Percentiles rank a stretch among this genome's conserved stretches.
phyloP scores from a whole-genome alignment of 1,140 invertebrate genomes.

The Anoplolepis gracilipes region DNA sequence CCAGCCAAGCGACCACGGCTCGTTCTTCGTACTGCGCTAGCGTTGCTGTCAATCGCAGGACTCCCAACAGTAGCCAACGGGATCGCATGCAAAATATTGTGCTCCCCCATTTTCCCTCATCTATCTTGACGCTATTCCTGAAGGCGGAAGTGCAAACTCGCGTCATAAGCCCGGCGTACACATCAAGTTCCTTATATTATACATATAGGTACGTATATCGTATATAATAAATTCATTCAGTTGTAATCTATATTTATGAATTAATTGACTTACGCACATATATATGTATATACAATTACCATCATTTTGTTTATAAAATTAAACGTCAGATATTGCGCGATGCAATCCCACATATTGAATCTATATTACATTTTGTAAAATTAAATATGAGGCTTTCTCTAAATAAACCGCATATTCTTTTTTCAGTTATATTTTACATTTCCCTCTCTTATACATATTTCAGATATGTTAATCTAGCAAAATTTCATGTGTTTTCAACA shows the following conservation, averaged over 20 bases:
- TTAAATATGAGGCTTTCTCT: conserved; percentile 4
- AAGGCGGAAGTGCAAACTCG: conserved; percentile 25
- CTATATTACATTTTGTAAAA: not conserved
- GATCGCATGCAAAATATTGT: conserved; percentile 59
- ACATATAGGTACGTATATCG: too few relatives aligned
- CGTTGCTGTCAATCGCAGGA: conserved; percentile 72
- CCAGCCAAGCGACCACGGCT: conserved; percentile 54
- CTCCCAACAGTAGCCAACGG: conserved; percentile 33
- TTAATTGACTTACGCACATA: not conserved
- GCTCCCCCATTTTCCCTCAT: conserved; percentile 19
- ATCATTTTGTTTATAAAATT: not conserved
- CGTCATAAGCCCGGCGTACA: not conserved
- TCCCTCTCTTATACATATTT: not conserved
- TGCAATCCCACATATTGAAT: not conserved
- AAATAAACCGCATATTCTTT: not conserved
- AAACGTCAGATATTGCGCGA: not conserved
- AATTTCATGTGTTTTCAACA: conserved; percentile 13
- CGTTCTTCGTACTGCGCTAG: conserved; percentile 64
- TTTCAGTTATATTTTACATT: conserved; percentile 11
- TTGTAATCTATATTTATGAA: not conserved
- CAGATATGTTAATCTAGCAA: not conserved
- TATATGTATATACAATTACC: too few relatives aligned
- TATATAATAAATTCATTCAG: too few relatives aligned
- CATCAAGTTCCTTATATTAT: not conserved
- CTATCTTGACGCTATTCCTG: conserved; percentile 18